phyloP scores from a whole-genome alignment of 2,113 vertebrate genomes.

The Diglossa brunneiventris region DNA sequence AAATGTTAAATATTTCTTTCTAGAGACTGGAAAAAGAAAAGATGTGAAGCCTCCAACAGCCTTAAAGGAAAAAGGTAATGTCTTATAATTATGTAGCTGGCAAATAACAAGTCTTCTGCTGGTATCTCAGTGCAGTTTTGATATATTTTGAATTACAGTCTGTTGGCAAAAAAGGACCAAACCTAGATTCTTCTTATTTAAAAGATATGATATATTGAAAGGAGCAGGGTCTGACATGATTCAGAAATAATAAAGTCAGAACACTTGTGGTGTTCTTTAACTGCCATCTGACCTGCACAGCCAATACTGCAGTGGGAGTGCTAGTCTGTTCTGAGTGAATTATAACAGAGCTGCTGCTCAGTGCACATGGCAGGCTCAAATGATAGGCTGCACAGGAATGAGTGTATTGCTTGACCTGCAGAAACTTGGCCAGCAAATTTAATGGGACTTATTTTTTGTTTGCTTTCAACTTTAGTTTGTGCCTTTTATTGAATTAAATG shows the following conservation, averaged over 20 bases:
- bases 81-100: neutral
- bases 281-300: neutral
- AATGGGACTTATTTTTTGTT: neutral
- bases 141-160: neutral
- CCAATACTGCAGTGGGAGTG: neutral
- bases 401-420: neutral
- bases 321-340: neutral
- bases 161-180: neutral
- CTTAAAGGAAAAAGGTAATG: conserved; percentile 71
- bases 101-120: neutral
- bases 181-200: neutral
- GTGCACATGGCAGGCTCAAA: neutral
- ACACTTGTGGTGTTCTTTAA: neutral
- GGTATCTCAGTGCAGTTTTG: neutral
- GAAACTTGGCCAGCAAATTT: neutral
- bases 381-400: neutral
- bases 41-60: conserved; percentile 54
- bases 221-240: neutral
- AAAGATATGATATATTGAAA: neutral
- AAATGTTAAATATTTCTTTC: conserved; percentile 62
- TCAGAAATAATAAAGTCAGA: neutral
- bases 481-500: neutral
- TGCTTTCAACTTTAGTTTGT: neutral
- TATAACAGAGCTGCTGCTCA: neutral
- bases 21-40: conserved; percentile 65